phyloP scores from a whole-genome alignment of 2,113 vertebrate species.

The Anoura caudifer region DNA sequence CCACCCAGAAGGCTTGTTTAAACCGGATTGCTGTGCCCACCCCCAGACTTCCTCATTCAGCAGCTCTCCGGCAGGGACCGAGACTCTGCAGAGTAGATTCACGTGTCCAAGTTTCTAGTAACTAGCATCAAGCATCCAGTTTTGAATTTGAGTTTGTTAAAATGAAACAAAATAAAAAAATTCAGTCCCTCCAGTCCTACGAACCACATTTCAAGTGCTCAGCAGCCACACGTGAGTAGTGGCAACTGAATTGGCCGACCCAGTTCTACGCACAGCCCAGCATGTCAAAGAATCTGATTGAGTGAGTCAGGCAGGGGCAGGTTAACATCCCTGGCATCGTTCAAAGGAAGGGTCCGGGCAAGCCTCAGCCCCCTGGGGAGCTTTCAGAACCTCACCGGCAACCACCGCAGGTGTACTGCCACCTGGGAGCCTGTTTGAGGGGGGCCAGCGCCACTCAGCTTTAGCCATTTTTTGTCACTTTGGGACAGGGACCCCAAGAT shows the following conservation, averaged over 20 bases:
- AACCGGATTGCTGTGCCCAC: neutral
- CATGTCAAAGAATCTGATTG: neutral
- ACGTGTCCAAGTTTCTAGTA: neutral
- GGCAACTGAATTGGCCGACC: neutral
- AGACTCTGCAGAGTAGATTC: neutral
- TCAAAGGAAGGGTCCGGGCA: neutral
- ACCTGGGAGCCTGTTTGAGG: neutral
- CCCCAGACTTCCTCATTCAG: neutral
- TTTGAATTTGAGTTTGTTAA: neutral
- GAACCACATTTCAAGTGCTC: neutral
- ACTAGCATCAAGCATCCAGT: neutral
- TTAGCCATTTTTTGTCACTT: neutral
- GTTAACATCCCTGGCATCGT: neutral
- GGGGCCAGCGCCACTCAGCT: neutral
- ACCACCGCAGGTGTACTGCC: neutral
- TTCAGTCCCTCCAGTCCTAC: too few relatives aligned
- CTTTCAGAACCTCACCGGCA: neutral
- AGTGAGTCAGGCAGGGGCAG: neutral
- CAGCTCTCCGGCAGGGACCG: too few relatives aligned
- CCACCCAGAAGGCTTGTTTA: neutral
- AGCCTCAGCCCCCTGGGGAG: too few relatives aligned
- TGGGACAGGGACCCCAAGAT: neutral
- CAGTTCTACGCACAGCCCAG: too few relatives aligned
- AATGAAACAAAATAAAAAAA: neutral
- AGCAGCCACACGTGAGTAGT: neutral